A percentile compares a stretch with the other conserved stretches of the same genome.
Evolutionary conservation across 1,140 invertebrate genomes (phyloP).

Genomic region (Anastrepha ludens): DNA sequence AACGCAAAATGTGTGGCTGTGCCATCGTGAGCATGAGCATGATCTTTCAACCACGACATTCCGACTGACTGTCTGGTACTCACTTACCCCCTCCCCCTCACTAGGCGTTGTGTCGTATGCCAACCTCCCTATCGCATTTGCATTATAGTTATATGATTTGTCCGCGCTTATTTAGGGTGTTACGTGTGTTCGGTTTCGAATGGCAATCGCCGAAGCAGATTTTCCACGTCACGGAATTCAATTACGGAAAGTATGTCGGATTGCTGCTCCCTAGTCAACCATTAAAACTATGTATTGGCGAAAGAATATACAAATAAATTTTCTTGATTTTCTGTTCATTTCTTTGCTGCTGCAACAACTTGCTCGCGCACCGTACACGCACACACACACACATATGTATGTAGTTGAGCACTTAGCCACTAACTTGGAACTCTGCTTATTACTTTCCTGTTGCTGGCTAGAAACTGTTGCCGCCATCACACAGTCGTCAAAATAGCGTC

Average conservation of each 20-base stretch:
- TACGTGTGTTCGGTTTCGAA: slow-evolving; percentile 31
- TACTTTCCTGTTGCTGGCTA: not conserved
- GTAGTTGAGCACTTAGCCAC: slow-evolving; percentile 12
- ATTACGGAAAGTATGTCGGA: slow-evolving; percentile 19
- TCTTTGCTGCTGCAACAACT: not conserved
- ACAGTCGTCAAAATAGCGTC: slow-evolving; percentile 46
- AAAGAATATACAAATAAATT: too few relatives aligned
- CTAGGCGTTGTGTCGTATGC: too few relatives aligned
- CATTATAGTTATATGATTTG: not conserved
- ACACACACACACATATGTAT: too few relatives aligned
- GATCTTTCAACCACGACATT: not conserved
- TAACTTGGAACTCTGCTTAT: not conserved
- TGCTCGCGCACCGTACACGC: not conserved
- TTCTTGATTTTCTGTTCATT: too few relatives aligned
- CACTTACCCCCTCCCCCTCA: not conserved
- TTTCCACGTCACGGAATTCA: slow-evolving; percentile 9
- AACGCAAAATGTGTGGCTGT: slow-evolving; percentile 29
- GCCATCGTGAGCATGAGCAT: not conserved
- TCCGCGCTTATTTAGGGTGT: not conserved
- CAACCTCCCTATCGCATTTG: not conserved
- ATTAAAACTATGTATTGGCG: not conserved
- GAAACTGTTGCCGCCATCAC: not conserved
- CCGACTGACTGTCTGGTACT: slow-evolving; percentile 32
- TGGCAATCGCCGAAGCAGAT: not conserved
- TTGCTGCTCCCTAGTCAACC: not conserved